Base-by-base conservation (phyloP, 2,797 vertebrate species). In the Rhabdomys pumilio region DNA sequence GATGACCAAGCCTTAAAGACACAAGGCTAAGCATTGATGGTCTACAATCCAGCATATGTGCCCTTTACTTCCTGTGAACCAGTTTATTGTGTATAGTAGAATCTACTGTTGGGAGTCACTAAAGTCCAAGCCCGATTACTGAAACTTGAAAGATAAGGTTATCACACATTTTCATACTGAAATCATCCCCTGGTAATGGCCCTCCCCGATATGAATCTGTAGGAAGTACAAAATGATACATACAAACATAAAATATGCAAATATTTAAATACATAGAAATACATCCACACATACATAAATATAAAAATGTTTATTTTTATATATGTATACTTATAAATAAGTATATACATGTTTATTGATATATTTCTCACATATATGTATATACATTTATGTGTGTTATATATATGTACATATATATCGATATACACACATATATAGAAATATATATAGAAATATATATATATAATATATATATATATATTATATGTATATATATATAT, bases 21-120 rank as follows among this genome's bases (percentile, higher is more conserved):
- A 67, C 1, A 29, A 8, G n/a, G 9, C 0, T 1, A 14, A 61
- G 4, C 53, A 10, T 13, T 31, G 8, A n/a, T 15, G 7, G 9
- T 6, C 13, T 69, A 22, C 19, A n/a, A 29, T 5, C 2, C 2
- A 20, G 0, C 67, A 9, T 44, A 29, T n/a, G 24, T 41, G 0
- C 4, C 4, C 44, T 83, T 91, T 72, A 20, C 38, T 83, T 24
- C 24, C 8, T 80, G 41, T 38, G 12, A 3, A 5, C 3, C 59
- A 24, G 7, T 4, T 95, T 75, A 55, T 26, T 34, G 22, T 47
- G 34, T 61, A 5, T 63, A 92, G 44, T 41, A 10, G 29, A 59
- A 86, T 55, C 50, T 38, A 83, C 24, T 22, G 7, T 26, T 19
- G 12, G 0, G 59, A 7, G 0, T 10, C 63, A 83, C 72, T 61